phyloP scores from a whole-genome alignment of 1,140 invertebrate genomes.

The Zaprionus ornatus region DNA sequence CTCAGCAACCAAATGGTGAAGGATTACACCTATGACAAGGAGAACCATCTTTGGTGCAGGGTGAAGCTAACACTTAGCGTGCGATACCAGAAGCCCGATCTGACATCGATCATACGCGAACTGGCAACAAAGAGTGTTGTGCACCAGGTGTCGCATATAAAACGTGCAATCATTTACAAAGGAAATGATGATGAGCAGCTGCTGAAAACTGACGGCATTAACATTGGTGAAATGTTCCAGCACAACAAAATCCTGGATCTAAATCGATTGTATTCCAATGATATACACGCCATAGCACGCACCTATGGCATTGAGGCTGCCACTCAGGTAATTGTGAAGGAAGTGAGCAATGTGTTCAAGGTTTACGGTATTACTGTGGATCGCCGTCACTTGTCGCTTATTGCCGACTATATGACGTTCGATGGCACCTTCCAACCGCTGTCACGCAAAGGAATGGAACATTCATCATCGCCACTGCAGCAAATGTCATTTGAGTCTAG shows the following conservation, averaged over 20 bases:
- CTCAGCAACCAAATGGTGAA: slow-evolving; percentile 83
- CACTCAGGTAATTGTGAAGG: slow-evolving; percentile 93
- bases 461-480: slow-evolving; percentile 95
- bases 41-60: slow-evolving; percentile 90
- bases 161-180: slow-evolving; percentile 91
- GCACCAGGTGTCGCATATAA: slow-evolving; percentile 92
- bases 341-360: slow-evolving; percentile 96
- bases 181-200: slow-evolving; percentile 86
- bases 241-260: slow-evolving; percentile 93
- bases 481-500: slow-evolving; percentile 99
- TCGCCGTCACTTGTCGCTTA: slow-evolving; percentile 94
- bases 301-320: slow-evolving; percentile 99
- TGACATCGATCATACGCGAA: slow-evolving; percentile 90
- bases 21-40: slow-evolving; percentile 90
- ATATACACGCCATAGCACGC: slow-evolving; percentile 95
- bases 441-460: slow-evolving; percentile 95
- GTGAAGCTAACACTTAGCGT: slow-evolving; percentile 88
- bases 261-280: slow-evolving; percentile 95
- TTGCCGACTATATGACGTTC: slow-evolving; percentile 99
- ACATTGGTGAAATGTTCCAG: slow-evolving; percentile 94
- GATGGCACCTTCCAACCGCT: slow-evolving; percentile 95
- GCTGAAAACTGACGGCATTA: slow-evolving; percentile 97
- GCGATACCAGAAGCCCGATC: slow-evolving; percentile 88
- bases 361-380: slow-evolving; percentile 98
- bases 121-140: slow-evolving; percentile 91